These are phyloP conservation scores for Drosophila phalerata DNA, from an alignment of 2,888 invertebrate genomes.

Conservation along the genomic window DNA sequence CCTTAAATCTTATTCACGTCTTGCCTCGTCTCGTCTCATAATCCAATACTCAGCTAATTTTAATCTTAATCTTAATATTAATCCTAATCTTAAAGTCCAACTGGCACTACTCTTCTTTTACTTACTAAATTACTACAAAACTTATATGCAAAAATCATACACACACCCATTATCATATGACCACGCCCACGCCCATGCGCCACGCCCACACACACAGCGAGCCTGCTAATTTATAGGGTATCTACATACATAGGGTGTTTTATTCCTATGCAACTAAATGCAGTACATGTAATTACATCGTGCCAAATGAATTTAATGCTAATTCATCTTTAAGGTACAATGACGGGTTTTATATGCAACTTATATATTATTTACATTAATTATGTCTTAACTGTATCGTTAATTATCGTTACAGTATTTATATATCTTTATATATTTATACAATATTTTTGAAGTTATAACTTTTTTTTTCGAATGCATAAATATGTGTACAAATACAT, in stretches of 20 bases:
- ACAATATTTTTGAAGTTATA: conserved; percentile 20
- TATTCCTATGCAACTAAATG: conserved; percentile 31
- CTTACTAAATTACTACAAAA: conserved; percentile 7
- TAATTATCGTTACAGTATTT: conserved; percentile 28
- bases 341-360: conserved; percentile 37
- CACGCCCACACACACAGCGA: conserved; percentile 21
- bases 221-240: conserved; percentile 15
- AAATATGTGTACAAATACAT: neutral
- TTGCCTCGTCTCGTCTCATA: neutral
- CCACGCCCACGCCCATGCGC: conserved; percentile 4
- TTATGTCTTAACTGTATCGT: conserved; percentile 41
- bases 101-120: conserved; percentile 2
- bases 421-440: conserved; percentile 13
- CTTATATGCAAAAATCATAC: conserved; percentile 15
- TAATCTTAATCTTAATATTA: conserved; percentile 9
- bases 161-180: conserved; percentile 25
- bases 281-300: conserved; percentile 17
- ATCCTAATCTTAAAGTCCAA: conserved; percentile 2
- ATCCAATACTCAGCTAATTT: neutral
- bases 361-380: conserved; percentile 18
- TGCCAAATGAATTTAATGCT: conserved; percentile 38
- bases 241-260: conserved; percentile 12
- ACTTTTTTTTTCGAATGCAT: conserved; percentile 12
- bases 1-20: conserved; percentile 5
- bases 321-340: conserved; percentile 50